These are phyloP conservation scores for Corydoras sp. DNA, from an alignment of 2,113 vertebrate species.

Conservation along the genomic window DNA sequence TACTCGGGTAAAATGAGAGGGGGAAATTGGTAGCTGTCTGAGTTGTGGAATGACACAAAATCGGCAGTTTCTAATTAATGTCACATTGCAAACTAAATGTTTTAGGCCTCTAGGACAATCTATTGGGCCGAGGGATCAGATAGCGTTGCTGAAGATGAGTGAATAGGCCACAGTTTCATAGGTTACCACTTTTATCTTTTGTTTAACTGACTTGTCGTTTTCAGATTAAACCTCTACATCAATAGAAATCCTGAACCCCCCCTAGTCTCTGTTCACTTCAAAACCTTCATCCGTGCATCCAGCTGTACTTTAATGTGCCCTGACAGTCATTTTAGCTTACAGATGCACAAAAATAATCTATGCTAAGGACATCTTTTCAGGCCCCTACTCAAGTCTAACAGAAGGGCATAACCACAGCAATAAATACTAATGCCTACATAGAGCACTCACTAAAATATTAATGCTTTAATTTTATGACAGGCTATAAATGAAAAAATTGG, in stretches of 20 bases:
- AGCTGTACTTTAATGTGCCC: too few relatives aligned
- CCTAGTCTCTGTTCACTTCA: too few relatives aligned
- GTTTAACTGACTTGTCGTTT: too few relatives aligned
- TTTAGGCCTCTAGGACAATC: too few relatives aligned
- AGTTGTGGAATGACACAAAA: not conserved
- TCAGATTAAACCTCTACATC: too few relatives aligned
- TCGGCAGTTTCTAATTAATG: not conserved
- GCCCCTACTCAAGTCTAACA: not conserved
- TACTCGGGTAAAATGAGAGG: not conserved
- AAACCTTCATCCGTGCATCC: too few relatives aligned
- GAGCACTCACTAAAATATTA: not conserved
- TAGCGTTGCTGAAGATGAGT: too few relatives aligned
- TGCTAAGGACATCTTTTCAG: not conserved
- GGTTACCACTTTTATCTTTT: too few relatives aligned
- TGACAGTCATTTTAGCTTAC: not conserved
- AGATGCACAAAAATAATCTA: not conserved
- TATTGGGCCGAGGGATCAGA: too few relatives aligned
- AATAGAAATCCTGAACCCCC: too few relatives aligned
- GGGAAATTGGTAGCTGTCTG: not conserved
- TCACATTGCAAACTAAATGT: too few relatives aligned
- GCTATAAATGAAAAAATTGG: not conserved
- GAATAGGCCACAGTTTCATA: too few relatives aligned
- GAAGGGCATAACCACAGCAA: not conserved
- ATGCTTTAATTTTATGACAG: not conserved
- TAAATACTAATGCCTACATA: not conserved